Evolutionary conservation across 1,140 invertebrate genomes (phyloP).

Genomic region (Nasonia vitripennis): DNA sequence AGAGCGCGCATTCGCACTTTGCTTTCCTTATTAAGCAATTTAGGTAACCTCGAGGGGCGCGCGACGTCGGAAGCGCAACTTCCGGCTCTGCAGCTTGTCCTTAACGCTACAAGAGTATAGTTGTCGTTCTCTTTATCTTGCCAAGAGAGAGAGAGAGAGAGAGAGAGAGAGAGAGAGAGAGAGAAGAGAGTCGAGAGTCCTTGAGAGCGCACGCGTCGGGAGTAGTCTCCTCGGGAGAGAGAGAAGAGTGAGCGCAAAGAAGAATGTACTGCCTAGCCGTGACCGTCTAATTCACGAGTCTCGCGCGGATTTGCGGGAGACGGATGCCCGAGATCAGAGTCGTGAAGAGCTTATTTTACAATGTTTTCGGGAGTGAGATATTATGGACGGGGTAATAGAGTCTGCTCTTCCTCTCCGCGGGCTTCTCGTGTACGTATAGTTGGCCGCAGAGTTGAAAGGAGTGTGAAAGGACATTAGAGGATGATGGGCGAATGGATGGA

Average conservation of each 20-base stretch:
- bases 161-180: too few species aligned
- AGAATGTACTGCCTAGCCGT: slow-evolving; percentile 21
- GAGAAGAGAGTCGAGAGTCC: slow-evolving; percentile 17
- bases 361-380: neutral
- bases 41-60: slow-evolving; percentile 20
- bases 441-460: too few species aligned
- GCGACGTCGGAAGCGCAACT: slow-evolving; percentile 10
- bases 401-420: too few species aligned
- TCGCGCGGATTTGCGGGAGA: neutral
- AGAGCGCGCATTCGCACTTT: neutral
- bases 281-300: neutral
- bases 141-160: too few species aligned
- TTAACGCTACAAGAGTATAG: slow-evolving; percentile 5
- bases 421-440: too few species aligned
- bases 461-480: too few species aligned
- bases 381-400: too few species aligned
- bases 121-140: slow-evolving; percentile 36
- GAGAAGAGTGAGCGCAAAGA: slow-evolving; percentile 7
- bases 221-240: neutral
- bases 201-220: neutral
- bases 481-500: too few species aligned
- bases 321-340: neutral
- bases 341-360: neutral
- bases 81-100: slow-evolving; percentile 4
- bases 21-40: slow-evolving; percentile 36